Base-by-base conservation (phyloP, 2,797 vertebrate genomes). In the Falco biarmicus region DNA sequence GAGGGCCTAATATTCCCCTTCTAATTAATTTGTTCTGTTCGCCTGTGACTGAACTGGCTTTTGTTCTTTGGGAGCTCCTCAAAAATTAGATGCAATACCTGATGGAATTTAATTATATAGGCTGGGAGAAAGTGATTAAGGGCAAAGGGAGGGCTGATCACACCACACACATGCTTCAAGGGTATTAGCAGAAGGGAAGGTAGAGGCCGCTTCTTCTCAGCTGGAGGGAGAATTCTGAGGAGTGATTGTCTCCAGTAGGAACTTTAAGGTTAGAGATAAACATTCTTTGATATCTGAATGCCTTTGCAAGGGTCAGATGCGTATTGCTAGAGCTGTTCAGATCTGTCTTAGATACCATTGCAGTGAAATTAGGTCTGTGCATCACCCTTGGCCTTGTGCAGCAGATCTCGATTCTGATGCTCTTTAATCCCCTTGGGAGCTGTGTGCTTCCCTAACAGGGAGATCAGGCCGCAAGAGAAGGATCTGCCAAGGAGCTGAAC, bases 31-130 rank as follows among this genome's bases (percentile, higher is more conserved):
- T 91, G 85, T 81, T 95, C 73, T 90, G 18, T 91, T 89, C 5
- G 1, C 61, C 65, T 81, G 84, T 0, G 0, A 91, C 86, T 31
- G 3, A 91, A 71, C 95, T 32, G 77, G 53, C 87, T 95, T 95
- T 86, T 91, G 91, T 96, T 95, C 95, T 91, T 73, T 13, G 28
- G 91, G 87, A 92, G 84, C 84, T 41, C 82, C 93, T 94, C 79
- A 96, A 81, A 96, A 95, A 95, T 95, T 61, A 93, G 87, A 95
- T 82, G 91, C 95, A 95, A 79, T 95, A 88, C 95, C 94, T 95
- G 94, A 69, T 63, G 93, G 93, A 84, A 96, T 96, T 94, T 84
- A 86, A 94, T 95, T 96, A 95, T 88, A 45, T 73, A 90, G 95
- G 89, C 69, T 90, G 93, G 82, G 85, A 88, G 89, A 84, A 91